These are phyloP conservation scores for Seira ritae DNA, from an alignment of 2,888 invertebrate species.

Conservation along the genomic window DNA sequence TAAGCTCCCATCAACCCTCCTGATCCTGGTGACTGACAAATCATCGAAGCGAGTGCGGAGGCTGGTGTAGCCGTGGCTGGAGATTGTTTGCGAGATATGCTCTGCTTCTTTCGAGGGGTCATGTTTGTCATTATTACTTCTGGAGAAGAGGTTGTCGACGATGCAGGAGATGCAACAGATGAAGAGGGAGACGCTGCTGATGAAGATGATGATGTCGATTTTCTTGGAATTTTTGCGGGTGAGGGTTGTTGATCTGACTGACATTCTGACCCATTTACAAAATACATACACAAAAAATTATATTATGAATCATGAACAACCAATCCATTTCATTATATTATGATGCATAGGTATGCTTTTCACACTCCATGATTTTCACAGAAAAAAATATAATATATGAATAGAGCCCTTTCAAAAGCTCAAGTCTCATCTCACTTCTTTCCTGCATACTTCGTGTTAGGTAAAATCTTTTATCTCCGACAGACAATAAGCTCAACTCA, in stretches of 20 bases:
- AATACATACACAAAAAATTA: no score
- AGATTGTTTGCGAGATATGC: slow-evolving; percentile 73
- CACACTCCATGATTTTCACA: neutral
- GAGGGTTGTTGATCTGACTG: slow-evolving; percentile 52
- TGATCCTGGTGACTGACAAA: slow-evolving; percentile 70
- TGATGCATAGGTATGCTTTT: neutral
- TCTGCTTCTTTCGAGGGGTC: slow-evolving; percentile 57
- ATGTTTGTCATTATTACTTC: slow-evolving; percentile 46
- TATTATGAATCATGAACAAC: no score
- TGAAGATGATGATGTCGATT: slow-evolving; percentile 59
- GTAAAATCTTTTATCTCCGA: no score
- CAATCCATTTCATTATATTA: no score
- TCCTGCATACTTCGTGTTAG: no score
- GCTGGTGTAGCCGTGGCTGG: slow-evolving; percentile 47
- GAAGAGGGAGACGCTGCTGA: slow-evolving; percentile 60
- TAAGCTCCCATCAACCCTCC: slow-evolving; percentile 63
- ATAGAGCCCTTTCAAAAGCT: no score
- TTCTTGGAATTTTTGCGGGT: slow-evolving; percentile 74
- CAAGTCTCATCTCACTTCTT: no score
- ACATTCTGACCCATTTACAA: slow-evolving; percentile 75
- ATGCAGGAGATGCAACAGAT: slow-evolving; percentile 42
- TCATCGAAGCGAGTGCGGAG: slow-evolving; percentile 43
- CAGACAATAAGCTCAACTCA: no score
- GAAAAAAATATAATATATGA: no score
- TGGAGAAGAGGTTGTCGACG: slow-evolving; percentile 52